These are phyloP conservation scores for Sarcoramphus papa DNA, from an alignment of 2,797 vertebrate species.

Conservation along the genomic window DNA sequence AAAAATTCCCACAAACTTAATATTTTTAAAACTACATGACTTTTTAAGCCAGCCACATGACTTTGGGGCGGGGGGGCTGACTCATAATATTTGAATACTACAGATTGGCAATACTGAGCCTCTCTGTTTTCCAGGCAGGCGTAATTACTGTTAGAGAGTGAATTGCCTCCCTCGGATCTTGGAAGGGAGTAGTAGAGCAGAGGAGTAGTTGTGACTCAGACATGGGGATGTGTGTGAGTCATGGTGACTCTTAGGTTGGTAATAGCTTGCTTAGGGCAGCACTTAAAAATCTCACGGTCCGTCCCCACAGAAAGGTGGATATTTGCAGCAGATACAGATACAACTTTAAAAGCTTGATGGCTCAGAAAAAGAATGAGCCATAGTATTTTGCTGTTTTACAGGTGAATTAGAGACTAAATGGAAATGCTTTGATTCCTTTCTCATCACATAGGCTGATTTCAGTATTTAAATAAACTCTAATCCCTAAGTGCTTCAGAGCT, in stretches of 20 bases:
- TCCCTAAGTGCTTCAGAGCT: not conserved
- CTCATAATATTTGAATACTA: conserved; percentile 30
- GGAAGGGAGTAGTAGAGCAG: conserved; percentile 23
- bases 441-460: not conserved
- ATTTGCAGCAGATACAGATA: accelerated
- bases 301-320: not conserved
- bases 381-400: not conserved
- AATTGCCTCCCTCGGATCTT: not conserved
- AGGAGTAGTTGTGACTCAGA: conserved; percentile 45
- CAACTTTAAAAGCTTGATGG: accelerated
- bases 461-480: not conserved
- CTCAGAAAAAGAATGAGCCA: not conserved
- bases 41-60: conserved; percentile 12
- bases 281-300: accelerated
- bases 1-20: not conserved
- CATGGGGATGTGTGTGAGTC: conserved; percentile 13
- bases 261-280: not conserved
- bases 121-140: not conserved
- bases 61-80: not conserved
- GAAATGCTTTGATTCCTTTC: not conserved
- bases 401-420: not conserved
- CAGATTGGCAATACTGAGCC: not conserved
- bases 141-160: not conserved
- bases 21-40: conserved; percentile 27
- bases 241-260: not conserved